Conservation (phyloP, 1,140 invertebrate genomes). For the Fopius arisanus region DNA sequence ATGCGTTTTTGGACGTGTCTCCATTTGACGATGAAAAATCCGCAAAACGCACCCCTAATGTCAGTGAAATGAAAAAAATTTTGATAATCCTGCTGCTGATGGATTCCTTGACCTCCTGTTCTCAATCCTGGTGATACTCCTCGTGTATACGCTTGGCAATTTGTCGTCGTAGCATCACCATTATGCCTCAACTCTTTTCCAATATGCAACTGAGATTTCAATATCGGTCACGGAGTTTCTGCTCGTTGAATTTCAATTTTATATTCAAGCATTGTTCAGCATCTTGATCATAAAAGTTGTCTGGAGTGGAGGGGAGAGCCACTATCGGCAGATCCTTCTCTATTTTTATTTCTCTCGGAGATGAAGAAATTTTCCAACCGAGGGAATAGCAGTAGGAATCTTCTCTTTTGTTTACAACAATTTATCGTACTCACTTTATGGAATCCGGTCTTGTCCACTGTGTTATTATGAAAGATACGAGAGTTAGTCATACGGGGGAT, state of each 20-base stretch:
- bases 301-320: not conserved
- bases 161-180: not conserved
- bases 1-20: not conserved
- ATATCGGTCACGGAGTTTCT: slow-evolving; percentile 1
- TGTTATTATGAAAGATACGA: too few relatives aligned
- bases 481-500: too few relatives aligned
- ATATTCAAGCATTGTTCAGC: slow-evolving; percentile 7
- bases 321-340: not conserved
- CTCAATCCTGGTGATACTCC: slow-evolving; percentile 8
- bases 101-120: slow-evolving; percentile 29
- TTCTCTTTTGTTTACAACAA: not conserved
- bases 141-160: not conserved
- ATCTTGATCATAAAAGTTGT: not conserved
- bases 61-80: too few relatives aligned
- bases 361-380: not conserved
- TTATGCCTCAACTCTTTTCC: not conserved
- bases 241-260: slow-evolving; percentile 7
- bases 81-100: not conserved
- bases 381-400: too few relatives aligned
- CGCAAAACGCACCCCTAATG: too few relatives aligned
- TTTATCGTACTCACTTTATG: not conserved
- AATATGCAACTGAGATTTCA: not conserved
- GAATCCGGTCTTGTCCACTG: too few relatives aligned
- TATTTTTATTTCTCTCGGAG: not conserved
- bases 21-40: too few relatives aligned